phyloP scores from a whole-genome alignment of 2,113 vertebrate species.

The Lophotis ruficrista region DNA sequence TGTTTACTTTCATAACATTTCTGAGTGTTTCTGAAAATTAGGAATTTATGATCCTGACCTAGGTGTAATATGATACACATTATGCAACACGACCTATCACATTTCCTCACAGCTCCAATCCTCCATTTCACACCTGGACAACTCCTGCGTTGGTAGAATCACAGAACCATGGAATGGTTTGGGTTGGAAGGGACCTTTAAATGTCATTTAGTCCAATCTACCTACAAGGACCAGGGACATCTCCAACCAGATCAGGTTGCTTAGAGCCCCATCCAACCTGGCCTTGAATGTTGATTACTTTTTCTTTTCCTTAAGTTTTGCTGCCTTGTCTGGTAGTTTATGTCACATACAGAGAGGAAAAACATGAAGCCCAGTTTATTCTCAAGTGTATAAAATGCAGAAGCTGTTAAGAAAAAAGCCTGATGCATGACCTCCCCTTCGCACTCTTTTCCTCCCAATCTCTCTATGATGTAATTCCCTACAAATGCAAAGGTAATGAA shows the following conservation, averaged over 20 bases:
- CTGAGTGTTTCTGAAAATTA: slow-evolving; percentile 56
- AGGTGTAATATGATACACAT: not conserved
- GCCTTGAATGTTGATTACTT: not conserved
- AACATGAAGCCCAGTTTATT: not conserved
- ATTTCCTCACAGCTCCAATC: not conserved
- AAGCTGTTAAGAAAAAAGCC: not conserved
- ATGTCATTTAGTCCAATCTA: not conserved
- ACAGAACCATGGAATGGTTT: not conserved
- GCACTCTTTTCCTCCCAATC: not conserved
- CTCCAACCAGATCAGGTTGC: not conserved
- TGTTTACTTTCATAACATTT: slow-evolving; percentile 35
- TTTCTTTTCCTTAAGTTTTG: not conserved
- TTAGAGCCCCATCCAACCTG: not conserved
- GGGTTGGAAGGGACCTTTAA: not conserved
- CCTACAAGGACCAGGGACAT: not conserved
- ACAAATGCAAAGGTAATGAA: not conserved
- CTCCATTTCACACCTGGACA: not conserved
- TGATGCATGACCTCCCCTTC: not conserved
- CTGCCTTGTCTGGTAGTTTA: not conserved
- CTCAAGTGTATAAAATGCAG: not conserved
- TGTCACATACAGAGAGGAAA: not conserved
- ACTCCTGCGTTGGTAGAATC: not conserved
- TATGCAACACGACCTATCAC: not conserved
- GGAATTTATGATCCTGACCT: not conserved
- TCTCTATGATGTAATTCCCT: not conserved